Base-by-base conservation (phyloP, 2,113 vertebrate genomes). In the Zeus faber region DNA sequence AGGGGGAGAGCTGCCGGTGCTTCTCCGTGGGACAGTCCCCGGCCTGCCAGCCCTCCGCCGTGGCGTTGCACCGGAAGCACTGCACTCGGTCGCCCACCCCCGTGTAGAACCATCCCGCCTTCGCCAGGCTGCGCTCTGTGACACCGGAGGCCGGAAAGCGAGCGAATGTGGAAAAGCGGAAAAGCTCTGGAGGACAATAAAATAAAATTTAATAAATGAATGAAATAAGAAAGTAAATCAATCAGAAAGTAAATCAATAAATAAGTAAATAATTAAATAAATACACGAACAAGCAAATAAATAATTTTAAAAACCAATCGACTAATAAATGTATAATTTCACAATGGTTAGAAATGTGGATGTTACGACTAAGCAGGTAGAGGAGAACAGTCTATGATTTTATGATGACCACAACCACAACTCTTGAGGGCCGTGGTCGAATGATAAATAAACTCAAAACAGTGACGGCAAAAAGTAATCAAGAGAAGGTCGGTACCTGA, bases 51-150 rank as follows among this genome's bases (percentile, higher is more conserved):
- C 88, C 95, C 44, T 97, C 95, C 27, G 93, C 64, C 0, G 88
- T 94, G 57, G 94, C 84, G 1, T 92, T 94, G 63, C 97, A 98
- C 41, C 79, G 87, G 84, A 96, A 99, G 74, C 97, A 99, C 61
- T 93, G 91, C 4, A 99, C 97, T 9, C 91, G 88, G 79, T 98
- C 96, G 0, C 91, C 91, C 21, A 90, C 58, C 0, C 95, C 95
- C 0, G 91, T 97, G 77, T 98, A 99, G 73, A 94, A 98, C 85
- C 97, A 98, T 0, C 97, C 97, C 1, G 96, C 96, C 5, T 92
- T 91, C 0, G 97, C 96, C 33, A 99, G 91, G 48, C 91, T 98
- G 27, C 97, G 87, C 67, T 98, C 97, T 0, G 93, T 94, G 3
- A 99, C 85, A 0, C 74, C 75, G 0, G 89, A 89, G 0, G 57